A percentile compares a stretch with the other conserved stretches of the same genome.
Conservation (phyloP, 2,113 vertebrate genomes). For the Saguinus midas region DNA sequence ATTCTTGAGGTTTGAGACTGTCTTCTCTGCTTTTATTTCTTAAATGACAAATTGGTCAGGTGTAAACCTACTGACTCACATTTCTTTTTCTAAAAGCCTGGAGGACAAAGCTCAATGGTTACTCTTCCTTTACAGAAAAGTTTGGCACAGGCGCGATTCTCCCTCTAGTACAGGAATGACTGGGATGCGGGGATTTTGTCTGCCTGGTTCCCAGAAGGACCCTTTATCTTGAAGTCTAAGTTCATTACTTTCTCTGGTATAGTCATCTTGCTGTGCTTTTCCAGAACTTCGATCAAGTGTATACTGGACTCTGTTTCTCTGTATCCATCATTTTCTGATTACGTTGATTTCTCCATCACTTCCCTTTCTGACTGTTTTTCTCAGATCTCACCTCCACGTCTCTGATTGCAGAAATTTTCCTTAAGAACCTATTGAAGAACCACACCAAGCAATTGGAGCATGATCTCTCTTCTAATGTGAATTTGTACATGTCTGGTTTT, state of each 20-base stretch:
- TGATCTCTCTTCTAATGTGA: not conserved
- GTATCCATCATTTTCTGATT: not conserved
- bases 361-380: not conserved
- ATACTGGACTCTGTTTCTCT: not conserved
- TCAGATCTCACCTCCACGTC: rapidly evolving
- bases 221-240: rapidly evolving
- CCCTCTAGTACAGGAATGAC: rapidly evolving
- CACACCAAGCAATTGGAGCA: not conserved
- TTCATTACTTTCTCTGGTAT: rapidly evolving
- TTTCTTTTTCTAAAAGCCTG: not conserved
- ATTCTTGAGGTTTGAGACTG: not conserved
- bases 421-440: not conserved
- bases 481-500: not conserved
- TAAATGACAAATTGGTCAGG: not conserved
- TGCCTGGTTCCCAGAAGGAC: no score
- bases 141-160: not conserved
- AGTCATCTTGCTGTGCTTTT: rapidly evolving
- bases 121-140: not conserved
- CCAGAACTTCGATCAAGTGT: not conserved
- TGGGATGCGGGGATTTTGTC: not conserved
- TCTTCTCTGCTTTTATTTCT: not conserved
- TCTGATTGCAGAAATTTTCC: not conserved
- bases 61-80: not conserved
- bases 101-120: not conserved
- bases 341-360: rapidly evolving